Conservation (phyloP, 2,113 vertebrate species). For the Hippolais icterina region DNA sequence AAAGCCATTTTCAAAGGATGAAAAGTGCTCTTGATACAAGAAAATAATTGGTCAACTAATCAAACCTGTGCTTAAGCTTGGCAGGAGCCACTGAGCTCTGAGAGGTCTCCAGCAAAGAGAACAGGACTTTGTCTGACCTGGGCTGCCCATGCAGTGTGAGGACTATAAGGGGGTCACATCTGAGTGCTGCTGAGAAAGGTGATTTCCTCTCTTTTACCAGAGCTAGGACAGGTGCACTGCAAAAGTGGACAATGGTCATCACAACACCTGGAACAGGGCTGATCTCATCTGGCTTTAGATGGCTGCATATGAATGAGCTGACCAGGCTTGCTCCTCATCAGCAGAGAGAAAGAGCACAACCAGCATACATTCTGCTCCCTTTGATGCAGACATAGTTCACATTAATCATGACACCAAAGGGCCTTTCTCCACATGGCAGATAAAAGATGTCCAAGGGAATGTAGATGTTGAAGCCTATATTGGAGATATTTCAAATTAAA, state of each 20-base stretch:
- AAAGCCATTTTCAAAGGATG: not conserved
- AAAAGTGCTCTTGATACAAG: not conserved
- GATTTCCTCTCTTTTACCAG: not conserved
- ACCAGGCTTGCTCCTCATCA: not conserved
- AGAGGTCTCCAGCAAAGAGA: not conserved
- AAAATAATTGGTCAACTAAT: not conserved
- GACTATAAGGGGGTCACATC: not conserved
- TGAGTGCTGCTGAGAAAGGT: not conserved
- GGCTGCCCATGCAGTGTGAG: not conserved
- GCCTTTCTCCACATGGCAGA: not conserved
- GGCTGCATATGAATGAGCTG: not conserved
- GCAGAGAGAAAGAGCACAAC: not conserved
- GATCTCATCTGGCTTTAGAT: not conserved
- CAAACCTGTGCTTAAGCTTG: not conserved
- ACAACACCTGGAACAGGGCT: not conserved
- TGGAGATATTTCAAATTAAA: not conserved
- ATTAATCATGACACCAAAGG: not conserved
- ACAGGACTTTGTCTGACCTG: not conserved
- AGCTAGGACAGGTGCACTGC: not conserved
- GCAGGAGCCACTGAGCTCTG: not conserved
- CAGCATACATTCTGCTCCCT: not conserved
- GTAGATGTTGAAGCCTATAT: not conserved
- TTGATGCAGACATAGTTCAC: not conserved
- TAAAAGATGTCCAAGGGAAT: not conserved
- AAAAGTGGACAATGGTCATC: not conserved